Conservation (phyloP, 2,888 invertebrate species). For the Dasypolia templi region DNA sequence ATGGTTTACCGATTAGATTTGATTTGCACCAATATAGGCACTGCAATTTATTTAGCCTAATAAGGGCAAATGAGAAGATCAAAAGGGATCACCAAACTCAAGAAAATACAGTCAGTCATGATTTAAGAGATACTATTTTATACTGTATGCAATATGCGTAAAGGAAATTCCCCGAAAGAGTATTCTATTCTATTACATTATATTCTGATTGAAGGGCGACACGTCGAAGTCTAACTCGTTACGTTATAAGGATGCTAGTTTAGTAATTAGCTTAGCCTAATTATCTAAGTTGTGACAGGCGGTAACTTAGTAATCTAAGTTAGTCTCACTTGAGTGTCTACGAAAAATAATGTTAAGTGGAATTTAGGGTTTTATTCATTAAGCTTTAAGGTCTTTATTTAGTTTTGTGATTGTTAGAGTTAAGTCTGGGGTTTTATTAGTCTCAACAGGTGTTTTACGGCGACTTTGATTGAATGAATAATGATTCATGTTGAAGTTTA, state of each 20-base stretch:
- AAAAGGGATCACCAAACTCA: too few species aligned
- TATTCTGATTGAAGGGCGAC: neutral
- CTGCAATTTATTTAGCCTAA: too few species aligned
- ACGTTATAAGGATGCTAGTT: slow-evolving; percentile 30
- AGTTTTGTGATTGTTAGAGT: neutral
- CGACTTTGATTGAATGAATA: slow-evolving; percentile 5
- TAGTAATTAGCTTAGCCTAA: slow-evolving; percentile 52
- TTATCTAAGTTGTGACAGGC: slow-evolving; percentile 54
- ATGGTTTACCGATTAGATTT: too few species aligned
- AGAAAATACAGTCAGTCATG: too few species aligned
- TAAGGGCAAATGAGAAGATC: too few species aligned
- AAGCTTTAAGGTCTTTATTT: slow-evolving; percentile 4
- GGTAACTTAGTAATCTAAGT: slow-evolving; percentile 51
- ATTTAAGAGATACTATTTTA: too few species aligned
- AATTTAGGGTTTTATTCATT: slow-evolving; percentile 9
- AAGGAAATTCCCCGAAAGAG: too few species aligned
- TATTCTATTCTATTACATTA: neutral
- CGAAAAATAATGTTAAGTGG: slow-evolving; percentile 27
- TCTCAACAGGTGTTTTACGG: neutral
- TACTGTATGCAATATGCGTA: too few species aligned
- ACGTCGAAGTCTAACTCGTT: slow-evolving; percentile 10
- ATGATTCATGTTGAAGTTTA: neutral
- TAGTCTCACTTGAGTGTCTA: slow-evolving; percentile 30
- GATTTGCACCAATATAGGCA: too few species aligned
- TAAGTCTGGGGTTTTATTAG: neutral